Evolutionary conservation across 2,797 vertebrate species (phyloP).

Genomic region (Lateolabrax maculatus): DNA sequence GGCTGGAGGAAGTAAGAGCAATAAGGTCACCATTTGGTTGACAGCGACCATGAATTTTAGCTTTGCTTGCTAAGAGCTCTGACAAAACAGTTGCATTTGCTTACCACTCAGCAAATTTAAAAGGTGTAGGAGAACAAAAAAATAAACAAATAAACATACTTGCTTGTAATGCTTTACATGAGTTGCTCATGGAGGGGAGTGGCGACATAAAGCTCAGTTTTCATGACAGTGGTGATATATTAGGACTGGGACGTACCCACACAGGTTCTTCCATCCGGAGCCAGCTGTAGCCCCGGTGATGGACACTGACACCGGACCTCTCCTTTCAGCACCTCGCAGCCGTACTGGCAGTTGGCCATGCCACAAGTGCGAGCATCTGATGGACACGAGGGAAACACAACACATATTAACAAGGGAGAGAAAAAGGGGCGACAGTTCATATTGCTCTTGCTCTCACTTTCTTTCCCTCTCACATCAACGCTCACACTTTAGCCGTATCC

Average conservation of each 20-base stretch:
- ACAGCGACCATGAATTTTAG: constrained; percentile 46
- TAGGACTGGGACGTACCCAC: constrained; percentile 88
- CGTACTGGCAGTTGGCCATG: constrained; percentile 98
- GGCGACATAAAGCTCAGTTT: constrained; percentile 39
- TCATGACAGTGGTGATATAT: constrained; percentile 45
- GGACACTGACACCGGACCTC: constrained; percentile 96
- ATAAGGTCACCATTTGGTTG: constrained; percentile 41
- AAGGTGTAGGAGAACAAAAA: constrained; percentile 20
- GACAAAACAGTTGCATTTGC: constrained; percentile 56
- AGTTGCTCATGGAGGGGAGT: constrained; percentile 14
- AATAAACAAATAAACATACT: constrained; percentile 2
- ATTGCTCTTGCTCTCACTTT: constrained; percentile 25
- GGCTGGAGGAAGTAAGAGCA: constrained; percentile 6
- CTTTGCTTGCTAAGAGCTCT: constrained; percentile 23
- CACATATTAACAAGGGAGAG: constrained; percentile 54
- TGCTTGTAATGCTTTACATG: constrained; percentile 14
- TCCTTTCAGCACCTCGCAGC: constrained; percentile 95
- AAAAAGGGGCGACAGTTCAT: constrained; percentile 18
- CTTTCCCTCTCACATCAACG: constrained; percentile 5
- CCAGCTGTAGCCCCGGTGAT: constrained; percentile 95
- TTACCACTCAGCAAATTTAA: constrained; percentile 45
- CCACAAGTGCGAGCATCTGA: constrained; percentile 92
- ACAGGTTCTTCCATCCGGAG: constrained; percentile 94
- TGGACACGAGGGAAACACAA: constrained; percentile 43
- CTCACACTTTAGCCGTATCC: constrained; percentile 39